These are phyloP conservation scores for Lipotes vexillifer DNA, from an alignment of 2,113 vertebrate species.

Conservation along the genomic window DNA sequence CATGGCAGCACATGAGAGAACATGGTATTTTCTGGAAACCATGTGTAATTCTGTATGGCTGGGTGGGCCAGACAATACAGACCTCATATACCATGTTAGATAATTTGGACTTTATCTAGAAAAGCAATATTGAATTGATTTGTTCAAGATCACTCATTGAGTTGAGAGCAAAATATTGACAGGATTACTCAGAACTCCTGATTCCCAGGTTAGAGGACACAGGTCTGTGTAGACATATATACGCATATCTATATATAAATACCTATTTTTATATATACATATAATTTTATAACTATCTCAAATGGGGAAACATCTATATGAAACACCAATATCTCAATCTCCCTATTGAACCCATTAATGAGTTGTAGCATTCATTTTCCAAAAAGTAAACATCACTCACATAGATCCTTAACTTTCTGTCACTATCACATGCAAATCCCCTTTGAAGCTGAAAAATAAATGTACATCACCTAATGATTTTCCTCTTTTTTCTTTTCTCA, in stretches of 20 bases:
- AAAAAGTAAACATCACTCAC: rapidly evolving
- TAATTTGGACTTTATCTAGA: neutral
- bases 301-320: neutral
- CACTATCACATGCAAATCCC: neutral
- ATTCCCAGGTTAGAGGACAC: neutral
- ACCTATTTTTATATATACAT: neutral
- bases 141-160: neutral
- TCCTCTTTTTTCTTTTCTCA: neutral
- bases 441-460: neutral
- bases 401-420: neutral
- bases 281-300: neutral
- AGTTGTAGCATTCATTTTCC: rapidly evolving
- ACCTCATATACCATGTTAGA: neutral
- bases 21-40: neutral
- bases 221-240: neutral
- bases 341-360: neutral
- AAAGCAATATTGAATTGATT: neutral
- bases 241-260: neutral
- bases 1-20: neutral
- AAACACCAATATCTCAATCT: neutral
- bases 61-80: neutral
- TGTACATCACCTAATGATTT: neutral
- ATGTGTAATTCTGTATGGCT: neutral
- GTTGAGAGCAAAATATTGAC: neutral
- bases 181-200: neutral